Evolutionary conservation across 2,888 invertebrate genomes (phyloP), one percentile per base, ranked within the genome.

Genomic region (Ichneumoninae sp.): DNA sequence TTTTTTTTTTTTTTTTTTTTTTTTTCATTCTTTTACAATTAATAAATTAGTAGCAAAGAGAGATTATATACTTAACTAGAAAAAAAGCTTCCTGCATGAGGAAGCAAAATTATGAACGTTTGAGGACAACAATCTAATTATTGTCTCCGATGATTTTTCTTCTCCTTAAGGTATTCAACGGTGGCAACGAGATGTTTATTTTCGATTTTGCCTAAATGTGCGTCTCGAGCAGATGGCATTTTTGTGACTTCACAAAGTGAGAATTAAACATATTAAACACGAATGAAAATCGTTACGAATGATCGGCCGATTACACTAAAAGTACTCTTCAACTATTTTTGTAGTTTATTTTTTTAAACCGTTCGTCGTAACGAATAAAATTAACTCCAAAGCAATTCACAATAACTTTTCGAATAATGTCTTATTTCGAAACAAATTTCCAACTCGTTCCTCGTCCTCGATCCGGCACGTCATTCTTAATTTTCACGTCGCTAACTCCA

Each of bases 391-490:
- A 47, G 44, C 44, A 4, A 47, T 47, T 47, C 44, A 3, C 10
- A 22, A 3, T 10, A 57, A 57, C 57, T 57, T 62, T 62, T 33
- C 33, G 33, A 6, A 16, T 62, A 62, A 33, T 13, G 62, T 33
- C 30, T 30, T 16, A 62, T 33, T 19, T 62, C 33, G 30, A 33
- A 62, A 62, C 16, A 16, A 26, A 57, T 33, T 16, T 30, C 62
- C 13, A 62, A n/a, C 33, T 52, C 71, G 33, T 72, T 52, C n/a
- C 57, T 5, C 36, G 47, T 69, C 77, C 40, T 62, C 76, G 47
- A 50, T 13, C 3, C n/a, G 19, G 36, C 19, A 3, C 22, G 19
- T 4, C 66, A 44, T 66, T 66, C 57, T 57, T 57, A 26, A 57
- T 66, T 30, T 66, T 40, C 66, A 66, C 57, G 33, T 33, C 7